Evolutionary conservation across 2,113 vertebrate genomes (phyloP), one percentile per base, ranked within the genome.

Genomic region (Sorex fumeus): DNA sequence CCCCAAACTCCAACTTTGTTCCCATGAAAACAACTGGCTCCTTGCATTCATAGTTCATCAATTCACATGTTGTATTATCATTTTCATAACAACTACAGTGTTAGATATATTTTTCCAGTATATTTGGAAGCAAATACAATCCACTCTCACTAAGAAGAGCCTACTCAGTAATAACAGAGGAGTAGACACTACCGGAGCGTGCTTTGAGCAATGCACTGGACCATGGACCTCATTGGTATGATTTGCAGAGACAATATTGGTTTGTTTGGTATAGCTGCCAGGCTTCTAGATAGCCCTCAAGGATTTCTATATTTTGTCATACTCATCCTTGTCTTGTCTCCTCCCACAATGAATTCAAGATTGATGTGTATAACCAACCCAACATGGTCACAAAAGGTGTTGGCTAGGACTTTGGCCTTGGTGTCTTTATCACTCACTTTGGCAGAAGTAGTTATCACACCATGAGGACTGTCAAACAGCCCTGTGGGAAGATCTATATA

Each of bases 31-130:
- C 71, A 87, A 77, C 32, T 75, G 53, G 18, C 43, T 82, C 92
- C 90, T 88, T 66, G 43, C 28, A 84, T 66, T 90, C 50, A 18
- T 72, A 71, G 75, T 91, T 85, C 72, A 84, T 91, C 66, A 89
- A 72, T 89, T 87, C 45, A 76, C 77, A 71, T 72, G 28, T 67
- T 84, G 23, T 70, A 78, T 62, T 71, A 76, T 78, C 84, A 79
- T 91, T 93, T 80, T 70, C 84, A 85, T 91, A 74, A 67, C n/a
- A 88, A 93, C 23, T 79, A 45, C n/a, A 80, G 30, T 3, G 40
- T 66, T 72, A 85, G 76, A 83, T 40, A 40, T 4, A 27, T 66
- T 18, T 57, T 83, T 71, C 64, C 36, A 72, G 70, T 34, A 36
- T 45, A 28, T 50, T 79, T 92, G 67, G 32, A n/a, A 80, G 75